A percentile compares a stretch with the other conserved stretches of the same genome.
Conservation (phyloP, 2,113 vertebrate species). For the Gymnobelideus leadbeateri region DNA sequence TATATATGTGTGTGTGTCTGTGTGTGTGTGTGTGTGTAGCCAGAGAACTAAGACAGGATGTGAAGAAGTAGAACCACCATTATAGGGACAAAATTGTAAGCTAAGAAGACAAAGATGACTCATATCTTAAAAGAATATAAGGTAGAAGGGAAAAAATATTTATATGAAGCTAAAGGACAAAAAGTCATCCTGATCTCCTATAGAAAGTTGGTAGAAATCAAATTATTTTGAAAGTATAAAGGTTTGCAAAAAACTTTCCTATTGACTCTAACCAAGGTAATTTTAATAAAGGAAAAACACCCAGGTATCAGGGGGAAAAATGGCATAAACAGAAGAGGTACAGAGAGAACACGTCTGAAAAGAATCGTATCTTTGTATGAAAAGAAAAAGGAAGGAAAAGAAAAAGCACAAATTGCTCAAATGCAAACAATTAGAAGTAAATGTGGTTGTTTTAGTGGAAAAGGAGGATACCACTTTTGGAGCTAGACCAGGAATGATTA, state of each 20-base stretch:
- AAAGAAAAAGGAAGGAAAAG: slow-evolving; percentile 15
- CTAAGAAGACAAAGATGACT: background rate
- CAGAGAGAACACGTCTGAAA: background rate
- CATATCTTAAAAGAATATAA: background rate
- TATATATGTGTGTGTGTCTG: no score
- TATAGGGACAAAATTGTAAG: background rate
- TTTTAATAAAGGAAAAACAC: background rate
- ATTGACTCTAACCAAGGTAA: background rate
- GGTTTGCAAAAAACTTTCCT: background rate
- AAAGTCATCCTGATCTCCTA: background rate
- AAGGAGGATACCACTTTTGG: slow-evolving; percentile 27
- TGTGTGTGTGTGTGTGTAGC: no score
- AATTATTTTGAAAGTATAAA: background rate
- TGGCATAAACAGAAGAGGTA: background rate
- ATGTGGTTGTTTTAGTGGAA: slow-evolving; percentile 25
- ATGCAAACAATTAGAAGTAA: background rate
- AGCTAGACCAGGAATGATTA: slow-evolving; percentile 14
- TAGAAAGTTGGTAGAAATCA: background rate
- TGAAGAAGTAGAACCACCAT: background rate
- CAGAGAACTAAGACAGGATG: background rate
- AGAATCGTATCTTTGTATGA: background rate
- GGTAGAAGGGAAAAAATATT: background rate
- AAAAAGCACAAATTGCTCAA: background rate
- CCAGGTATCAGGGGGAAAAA: background rate
- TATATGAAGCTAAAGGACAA: background rate